These are phyloP conservation scores for Coluber constrictor DNA, from an alignment of 2,797 vertebrate species.

Conservation along the genomic window DNA sequence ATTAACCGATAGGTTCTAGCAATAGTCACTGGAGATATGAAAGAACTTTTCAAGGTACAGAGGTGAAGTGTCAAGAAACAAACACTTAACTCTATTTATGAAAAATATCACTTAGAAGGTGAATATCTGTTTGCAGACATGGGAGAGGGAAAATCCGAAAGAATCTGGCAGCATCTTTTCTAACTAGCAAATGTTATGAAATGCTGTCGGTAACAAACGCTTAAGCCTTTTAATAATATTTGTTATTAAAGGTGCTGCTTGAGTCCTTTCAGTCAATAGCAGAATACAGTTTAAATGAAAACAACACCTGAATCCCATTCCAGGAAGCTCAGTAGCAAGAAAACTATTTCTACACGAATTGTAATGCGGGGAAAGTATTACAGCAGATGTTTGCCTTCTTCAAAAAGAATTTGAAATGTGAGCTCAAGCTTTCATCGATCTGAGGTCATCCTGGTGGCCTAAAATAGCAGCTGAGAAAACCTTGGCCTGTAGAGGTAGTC, in stretches of 20 bases:
- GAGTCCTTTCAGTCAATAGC: neutral
- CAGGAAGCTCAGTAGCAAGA: neutral
- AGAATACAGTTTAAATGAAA: neutral
- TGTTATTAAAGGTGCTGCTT: neutral
- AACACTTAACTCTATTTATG: neutral
- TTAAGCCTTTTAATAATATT: neutral
- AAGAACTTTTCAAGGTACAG: neutral
- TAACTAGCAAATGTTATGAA: neutral
- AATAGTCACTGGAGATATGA: neutral
- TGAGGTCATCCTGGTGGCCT: no score
- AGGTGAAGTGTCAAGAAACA: neutral
- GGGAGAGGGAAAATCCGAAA: neutral
- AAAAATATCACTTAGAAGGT: neutral
- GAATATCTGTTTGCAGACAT: neutral
- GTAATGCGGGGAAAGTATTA: neutral
- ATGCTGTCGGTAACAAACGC: neutral
- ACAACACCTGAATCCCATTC: neutral
- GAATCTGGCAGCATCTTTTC: neutral
- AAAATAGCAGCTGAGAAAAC: no score
- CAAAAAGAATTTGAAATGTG: neutral
- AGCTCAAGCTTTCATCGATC: no score
- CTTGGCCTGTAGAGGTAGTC: no score
- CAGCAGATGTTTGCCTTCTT: neutral
- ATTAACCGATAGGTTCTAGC: neutral
- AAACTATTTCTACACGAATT: neutral